Percentiles rank a stretch among this genome's conserved stretches.
Evolutionary conservation across 2,113 vertebrate species (phyloP).

Genomic region (Paratilapia polleni): DNA sequence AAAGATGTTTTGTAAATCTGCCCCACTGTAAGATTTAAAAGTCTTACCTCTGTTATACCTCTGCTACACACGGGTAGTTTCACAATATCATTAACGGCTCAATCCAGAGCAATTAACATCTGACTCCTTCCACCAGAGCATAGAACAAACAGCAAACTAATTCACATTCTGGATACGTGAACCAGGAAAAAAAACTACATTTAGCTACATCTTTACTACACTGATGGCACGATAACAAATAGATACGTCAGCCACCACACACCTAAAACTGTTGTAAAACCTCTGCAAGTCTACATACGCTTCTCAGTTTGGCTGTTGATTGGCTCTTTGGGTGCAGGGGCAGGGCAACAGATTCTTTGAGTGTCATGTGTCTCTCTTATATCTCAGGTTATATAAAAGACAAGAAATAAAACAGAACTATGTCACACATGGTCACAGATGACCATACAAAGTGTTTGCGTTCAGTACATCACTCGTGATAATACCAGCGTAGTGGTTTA

Average conservation of each 20-base stretch:
- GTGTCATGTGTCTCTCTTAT: neutral
- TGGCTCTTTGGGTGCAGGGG: neutral
- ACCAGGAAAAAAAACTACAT: neutral
- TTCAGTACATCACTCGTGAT: rapidly evolving
- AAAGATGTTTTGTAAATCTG: neutral
- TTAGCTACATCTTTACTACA: neutral
- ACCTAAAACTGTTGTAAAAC: neutral
- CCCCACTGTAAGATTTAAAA: too few relatives aligned
- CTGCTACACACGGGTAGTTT: rapidly evolving
- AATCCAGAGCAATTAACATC: neutral
- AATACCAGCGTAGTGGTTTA: too few relatives aligned
- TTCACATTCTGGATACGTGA: neutral
- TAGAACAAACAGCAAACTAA: neutral
- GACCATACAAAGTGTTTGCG: rapidly evolving
- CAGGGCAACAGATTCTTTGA: neutral
- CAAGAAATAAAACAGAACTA: neutral
- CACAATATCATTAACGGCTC: neutral
- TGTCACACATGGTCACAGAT: neutral
- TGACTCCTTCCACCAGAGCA: too few relatives aligned
- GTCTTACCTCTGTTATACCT: neutral
- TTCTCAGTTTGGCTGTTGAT: neutral
- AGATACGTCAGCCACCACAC: rapidly evolving
- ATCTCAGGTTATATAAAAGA: neutral
- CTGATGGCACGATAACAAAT: neutral
- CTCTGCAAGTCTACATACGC: neutral